phyloP scores from a whole-genome alignment of 2,888 invertebrate genomes.

The Daptonema setosum region DNA sequence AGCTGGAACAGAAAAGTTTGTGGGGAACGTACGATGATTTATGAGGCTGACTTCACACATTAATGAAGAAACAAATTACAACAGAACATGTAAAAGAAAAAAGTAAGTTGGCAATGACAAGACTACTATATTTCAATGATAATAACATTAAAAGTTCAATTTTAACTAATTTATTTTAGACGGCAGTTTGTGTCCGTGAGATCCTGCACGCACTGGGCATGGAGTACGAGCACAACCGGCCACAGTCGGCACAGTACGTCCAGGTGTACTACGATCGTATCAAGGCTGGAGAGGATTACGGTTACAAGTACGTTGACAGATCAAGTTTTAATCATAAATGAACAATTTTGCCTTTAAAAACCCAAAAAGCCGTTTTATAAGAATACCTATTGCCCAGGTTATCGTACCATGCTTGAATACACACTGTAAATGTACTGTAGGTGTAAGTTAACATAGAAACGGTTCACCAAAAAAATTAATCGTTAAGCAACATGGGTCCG shows the following conservation, averaged over 20 bases:
- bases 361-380: too few species aligned
- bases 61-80: too few species aligned
- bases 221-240: slow-evolving; percentile 1
- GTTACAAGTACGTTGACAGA: background rate
- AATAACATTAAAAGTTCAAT: background rate
- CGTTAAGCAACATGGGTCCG: too few species aligned
- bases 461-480: background rate
- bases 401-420: background rate
- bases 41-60: background rate
- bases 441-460: background rate
- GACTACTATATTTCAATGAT: background rate
- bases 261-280: background rate
- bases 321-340: background rate
- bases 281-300: background rate
- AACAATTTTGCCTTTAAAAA: too few species aligned
- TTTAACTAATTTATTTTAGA: background rate
- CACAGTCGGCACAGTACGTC: slow-evolving; percentile 1
- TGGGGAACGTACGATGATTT: too few species aligned
- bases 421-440: too few species aligned
- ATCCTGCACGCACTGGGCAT: slow-evolving; percentile 4
- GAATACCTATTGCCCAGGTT: background rate
- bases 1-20: too few species aligned
- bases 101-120: too few species aligned
- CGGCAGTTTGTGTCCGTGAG: background rate
- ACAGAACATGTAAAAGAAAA: too few species aligned